These are phyloP conservation scores for Ophion ventricosus DNA, from an alignment of 2,888 invertebrate genomes.

Conservation along the genomic window DNA sequence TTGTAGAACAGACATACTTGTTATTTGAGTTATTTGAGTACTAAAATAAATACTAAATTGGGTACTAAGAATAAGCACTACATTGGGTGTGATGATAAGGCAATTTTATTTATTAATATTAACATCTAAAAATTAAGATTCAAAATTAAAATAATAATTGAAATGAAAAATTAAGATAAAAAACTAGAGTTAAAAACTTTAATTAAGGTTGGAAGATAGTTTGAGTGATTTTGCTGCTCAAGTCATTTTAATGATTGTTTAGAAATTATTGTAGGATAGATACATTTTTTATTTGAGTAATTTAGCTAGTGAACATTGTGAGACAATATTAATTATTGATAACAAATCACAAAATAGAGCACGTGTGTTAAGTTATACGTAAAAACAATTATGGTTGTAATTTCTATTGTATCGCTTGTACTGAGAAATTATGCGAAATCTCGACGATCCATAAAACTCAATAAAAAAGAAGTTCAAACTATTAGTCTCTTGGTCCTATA, in stretches of 20 bases:
- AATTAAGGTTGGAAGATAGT: neutral
- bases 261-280: neutral
- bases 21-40: no score
- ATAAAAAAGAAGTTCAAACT: neutral
- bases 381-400: neutral
- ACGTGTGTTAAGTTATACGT: no score
- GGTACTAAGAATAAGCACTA: no score
- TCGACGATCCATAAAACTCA: neutral
- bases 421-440: neutral
- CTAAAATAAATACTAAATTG: no score
- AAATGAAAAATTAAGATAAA: neutral
- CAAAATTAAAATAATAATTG: neutral
- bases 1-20: no score
- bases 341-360: no score
- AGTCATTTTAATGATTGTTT: neutral
- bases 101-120: no score
- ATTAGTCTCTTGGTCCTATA: neutral
- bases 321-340: no score
- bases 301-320: neutral
- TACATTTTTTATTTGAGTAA: neutral
- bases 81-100: no score
- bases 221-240: neutral
- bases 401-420: neutral
- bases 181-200: neutral
- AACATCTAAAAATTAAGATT: neutral